phyloP scores from a whole-genome alignment of 2,113 vertebrate genomes.

The Pelecanoides urinatrix region DNA sequence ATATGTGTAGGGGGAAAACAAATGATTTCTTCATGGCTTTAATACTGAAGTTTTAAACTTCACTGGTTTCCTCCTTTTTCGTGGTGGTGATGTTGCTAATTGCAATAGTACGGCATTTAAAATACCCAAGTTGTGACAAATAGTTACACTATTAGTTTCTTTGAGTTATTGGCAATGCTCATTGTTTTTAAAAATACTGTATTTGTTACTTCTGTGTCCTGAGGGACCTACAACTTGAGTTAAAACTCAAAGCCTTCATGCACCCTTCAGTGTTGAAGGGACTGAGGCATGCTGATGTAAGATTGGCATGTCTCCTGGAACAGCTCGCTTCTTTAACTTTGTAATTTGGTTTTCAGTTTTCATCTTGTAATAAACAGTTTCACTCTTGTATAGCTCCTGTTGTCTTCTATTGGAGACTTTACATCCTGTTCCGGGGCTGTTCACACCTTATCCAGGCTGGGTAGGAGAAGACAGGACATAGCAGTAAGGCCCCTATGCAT shows the following conservation, averaged over 20 bases:
- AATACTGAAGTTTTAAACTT: background rate
- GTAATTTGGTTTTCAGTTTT: background rate
- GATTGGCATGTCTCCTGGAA: background rate
- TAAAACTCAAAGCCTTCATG: background rate
- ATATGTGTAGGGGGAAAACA: background rate
- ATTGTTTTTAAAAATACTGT: background rate
- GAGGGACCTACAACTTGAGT: background rate
- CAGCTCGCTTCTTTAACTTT: background rate
- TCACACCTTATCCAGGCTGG: background rate
- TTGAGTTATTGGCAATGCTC: background rate
- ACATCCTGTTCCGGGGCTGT: background rate
- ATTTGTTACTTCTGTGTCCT: background rate
- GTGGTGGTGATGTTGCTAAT: background rate
- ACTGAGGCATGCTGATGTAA: fast-evolving
- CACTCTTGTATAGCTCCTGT: background rate
- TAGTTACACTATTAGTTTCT: background rate
- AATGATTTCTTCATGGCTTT: background rate
- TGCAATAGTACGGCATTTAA: background rate
- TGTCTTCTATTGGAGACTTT: background rate
- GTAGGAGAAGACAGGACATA: background rate
- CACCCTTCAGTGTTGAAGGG: background rate
- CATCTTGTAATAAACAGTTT: background rate
- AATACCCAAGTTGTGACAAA: background rate
- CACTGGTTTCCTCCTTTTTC: background rate
- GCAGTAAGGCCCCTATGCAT: fast-evolving